Conservation (phyloP, 2,797 vertebrate genomes). For the Myiotriccus ornatus region DNA sequence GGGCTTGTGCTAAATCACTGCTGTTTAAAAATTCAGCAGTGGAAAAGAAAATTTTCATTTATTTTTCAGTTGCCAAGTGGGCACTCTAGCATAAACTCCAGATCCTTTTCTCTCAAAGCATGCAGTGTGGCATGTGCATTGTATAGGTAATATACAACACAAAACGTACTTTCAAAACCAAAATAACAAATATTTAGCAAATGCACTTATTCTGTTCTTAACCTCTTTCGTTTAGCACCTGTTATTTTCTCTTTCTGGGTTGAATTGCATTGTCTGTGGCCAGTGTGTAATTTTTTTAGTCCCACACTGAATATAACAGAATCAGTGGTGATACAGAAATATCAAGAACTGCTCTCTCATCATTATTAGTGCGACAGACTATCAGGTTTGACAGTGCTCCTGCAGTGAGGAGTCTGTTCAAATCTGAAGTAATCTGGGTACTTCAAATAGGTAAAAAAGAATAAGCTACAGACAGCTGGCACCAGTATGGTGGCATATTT, state of each 20-base stretch:
- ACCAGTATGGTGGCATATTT: background rate
- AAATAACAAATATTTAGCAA: background rate
- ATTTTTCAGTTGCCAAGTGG: background rate
- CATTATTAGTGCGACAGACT: background rate
- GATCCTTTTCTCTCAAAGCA: background rate
- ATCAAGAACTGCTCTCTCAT: background rate
- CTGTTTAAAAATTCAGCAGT: background rate
- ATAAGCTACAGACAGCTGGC: background rate
- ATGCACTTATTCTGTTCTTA: background rate
- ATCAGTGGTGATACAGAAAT: background rate
- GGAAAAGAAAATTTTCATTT: background rate
- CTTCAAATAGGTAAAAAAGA: background rate
- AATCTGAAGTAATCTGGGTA: background rate
- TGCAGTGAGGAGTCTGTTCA: background rate
- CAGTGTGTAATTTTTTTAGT: background rate
- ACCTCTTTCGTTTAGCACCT: background rate
- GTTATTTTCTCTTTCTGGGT: background rate
- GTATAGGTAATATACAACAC: background rate
- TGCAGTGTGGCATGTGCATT: background rate
- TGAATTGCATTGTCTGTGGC: background rate
- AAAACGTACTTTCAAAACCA: background rate
- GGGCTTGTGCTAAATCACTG: background rate
- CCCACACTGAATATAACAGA: background rate
- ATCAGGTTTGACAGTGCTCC: background rate
- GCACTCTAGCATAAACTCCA: background rate